Conservation (phyloP, 2,888 invertebrate genomes). For the Hanleya hanleyi region DNA sequence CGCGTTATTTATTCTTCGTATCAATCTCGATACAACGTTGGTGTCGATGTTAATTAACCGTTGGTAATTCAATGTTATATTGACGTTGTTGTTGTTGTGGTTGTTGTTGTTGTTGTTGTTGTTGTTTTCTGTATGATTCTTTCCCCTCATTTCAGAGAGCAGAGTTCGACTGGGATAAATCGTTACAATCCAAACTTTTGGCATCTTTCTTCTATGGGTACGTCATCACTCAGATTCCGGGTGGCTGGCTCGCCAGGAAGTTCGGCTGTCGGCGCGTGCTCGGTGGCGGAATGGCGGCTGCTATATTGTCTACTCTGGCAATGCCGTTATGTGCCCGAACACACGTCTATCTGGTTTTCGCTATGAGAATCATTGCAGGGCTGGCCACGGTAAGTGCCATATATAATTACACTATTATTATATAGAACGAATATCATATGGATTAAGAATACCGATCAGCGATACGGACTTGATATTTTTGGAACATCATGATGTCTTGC, state of each 20-base stretch:
- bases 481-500: no score
- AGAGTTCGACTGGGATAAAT: constrained; percentile 53
- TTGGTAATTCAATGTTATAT: no score
- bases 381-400: constrained; percentile 54
- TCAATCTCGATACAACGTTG: no score
- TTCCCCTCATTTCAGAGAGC: constrained; percentile 40
- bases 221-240: constrained; percentile 53
- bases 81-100: no score
- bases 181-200: constrained; percentile 46
- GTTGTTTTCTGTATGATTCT: no score
- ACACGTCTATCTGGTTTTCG: constrained; percentile 51
- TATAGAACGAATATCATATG: no score
- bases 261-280: constrained; percentile 68
- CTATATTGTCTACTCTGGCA: constrained; percentile 55
- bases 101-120: no score
- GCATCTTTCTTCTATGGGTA: constrained; percentile 64
- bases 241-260: constrained; percentile 51
- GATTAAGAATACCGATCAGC: no score
- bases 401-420: no score
- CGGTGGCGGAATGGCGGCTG: constrained; percentile 61
- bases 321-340: constrained; percentile 57
- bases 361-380: constrained; percentile 56
- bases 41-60: no score
- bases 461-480: no score
- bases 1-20: no score